Percentiles rank a stretch among this genome's conserved stretches.
Conservation (phyloP, 2,797 vertebrate species). For the Cyclopterus lumpus region DNA sequence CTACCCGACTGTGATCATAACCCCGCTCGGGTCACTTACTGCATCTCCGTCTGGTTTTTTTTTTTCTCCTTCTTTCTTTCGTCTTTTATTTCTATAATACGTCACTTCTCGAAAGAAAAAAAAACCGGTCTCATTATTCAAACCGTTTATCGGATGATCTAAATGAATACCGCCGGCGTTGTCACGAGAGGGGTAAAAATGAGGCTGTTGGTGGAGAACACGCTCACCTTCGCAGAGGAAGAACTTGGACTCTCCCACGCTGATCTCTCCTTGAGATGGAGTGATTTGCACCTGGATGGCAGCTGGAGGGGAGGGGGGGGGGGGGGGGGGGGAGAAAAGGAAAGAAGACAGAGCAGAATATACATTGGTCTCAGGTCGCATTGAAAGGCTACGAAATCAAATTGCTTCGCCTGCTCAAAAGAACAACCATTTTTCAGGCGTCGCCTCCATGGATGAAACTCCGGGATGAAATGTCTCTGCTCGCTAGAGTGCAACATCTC, state of each 20-base stretch:
- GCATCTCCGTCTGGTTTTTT: neutral
- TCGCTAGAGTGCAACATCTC: slow-evolving; percentile 43
- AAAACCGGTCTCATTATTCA: slow-evolving; percentile 1
- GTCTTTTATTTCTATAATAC: neutral
- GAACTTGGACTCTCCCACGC: slow-evolving; percentile 97
- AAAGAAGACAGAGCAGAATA: slow-evolving; percentile 34
- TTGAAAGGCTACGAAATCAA: slow-evolving; percentile 11
- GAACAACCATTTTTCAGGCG: slow-evolving; percentile 32
- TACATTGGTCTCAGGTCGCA: slow-evolving; percentile 44
- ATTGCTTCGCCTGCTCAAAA: slow-evolving; percentile 40
- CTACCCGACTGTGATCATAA: slow-evolving; percentile 27
- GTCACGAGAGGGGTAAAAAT: neutral
- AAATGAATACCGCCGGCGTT: neutral
- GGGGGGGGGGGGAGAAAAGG: too few relatives aligned
- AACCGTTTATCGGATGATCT: slow-evolving; percentile 20
- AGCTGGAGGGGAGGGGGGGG: too few relatives aligned
- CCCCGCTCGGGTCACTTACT: slow-evolving; percentile 11
- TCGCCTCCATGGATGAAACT: slow-evolving; percentile 35
- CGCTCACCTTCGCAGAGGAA: slow-evolving; percentile 95
- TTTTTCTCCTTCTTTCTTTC: slow-evolving; percentile 1
- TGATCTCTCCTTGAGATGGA: slow-evolving; percentile 94
- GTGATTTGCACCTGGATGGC: slow-evolving; percentile 95
- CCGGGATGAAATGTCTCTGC: slow-evolving; percentile 39
- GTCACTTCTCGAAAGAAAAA: neutral
- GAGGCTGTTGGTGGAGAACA: neutral